Evolutionary conservation across 2,113 vertebrate genomes (phyloP), one percentile per base, ranked within the genome.

Genomic region (Hyperopisus bebe): DNA sequence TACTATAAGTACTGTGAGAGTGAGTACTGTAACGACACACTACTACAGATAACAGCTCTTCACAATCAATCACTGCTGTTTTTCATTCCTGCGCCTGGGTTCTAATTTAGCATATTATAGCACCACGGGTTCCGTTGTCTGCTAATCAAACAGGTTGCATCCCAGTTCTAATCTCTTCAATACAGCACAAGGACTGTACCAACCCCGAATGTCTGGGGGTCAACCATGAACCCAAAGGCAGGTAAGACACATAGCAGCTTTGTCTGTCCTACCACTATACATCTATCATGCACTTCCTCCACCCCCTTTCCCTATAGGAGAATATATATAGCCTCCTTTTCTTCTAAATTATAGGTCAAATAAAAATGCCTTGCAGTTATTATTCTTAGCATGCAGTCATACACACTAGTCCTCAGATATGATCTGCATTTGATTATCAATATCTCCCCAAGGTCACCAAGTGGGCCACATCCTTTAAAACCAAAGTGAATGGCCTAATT

Each of bases 401-500:
- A 77, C 44, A 83, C 44, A 48, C n/a, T 51, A 17, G 50, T 55
- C 42, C 50, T 90, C 90, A 89, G 62, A 39, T 46, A 90, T 93
- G 93, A 94, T 94, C 93, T 93, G 90, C 70, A 92, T 90, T 91
- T 93, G 92, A 95, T 94, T 94, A 93, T 88, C 91, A 91, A 90
- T 90, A 77, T 92, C 92, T 95, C 90, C 89, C 93, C 93, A 92
- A 95, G 93, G 93, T 95, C 92, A 94, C 89, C 88, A 88, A 88
- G 92, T 93, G 62, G 80, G 91, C 89, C 90, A 91, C 90, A 93
- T 94, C 92, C 91, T 91, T 92, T 90, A 92, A 92, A 93, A 94
- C 94, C 93, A 94, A 91, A 93, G 91, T 91, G 93, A 94, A 95
- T 94, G 94, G 94, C 93, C 92, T 94, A 91, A 94, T 94, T 94